Evolutionary conservation across 92 coral and sea anemone genomes (phyloP).

Genomic region (Palythoa grandis): DNA sequence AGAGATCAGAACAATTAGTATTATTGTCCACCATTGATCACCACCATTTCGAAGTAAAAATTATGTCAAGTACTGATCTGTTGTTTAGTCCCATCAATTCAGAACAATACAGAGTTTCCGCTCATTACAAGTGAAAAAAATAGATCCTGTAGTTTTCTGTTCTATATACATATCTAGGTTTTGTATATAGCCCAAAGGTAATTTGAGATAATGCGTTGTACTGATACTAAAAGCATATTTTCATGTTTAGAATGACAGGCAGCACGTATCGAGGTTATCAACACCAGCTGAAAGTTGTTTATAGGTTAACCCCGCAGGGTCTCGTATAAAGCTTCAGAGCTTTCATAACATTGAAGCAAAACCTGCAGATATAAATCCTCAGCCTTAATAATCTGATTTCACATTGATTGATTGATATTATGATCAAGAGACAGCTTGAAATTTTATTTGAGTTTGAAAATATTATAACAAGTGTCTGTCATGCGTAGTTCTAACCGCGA

Average conservation of each 20-base stretch:
- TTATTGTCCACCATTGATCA: not conserved
- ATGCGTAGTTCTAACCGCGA: not conserved
- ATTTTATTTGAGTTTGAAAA: not conserved
- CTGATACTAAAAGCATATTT: too few relatives aligned
- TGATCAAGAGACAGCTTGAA: slow-evolving; percentile 20
- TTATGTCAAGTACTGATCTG: too few relatives aligned
- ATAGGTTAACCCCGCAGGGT: not conserved
- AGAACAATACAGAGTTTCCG: too few relatives aligned
- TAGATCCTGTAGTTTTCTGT: too few relatives aligned
- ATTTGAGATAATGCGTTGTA: too few relatives aligned
- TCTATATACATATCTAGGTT: too few relatives aligned
- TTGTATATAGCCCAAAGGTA: too few relatives aligned
- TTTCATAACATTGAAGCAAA: not conserved
- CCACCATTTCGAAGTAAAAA: too few relatives aligned
- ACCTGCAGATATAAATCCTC: not conserved
- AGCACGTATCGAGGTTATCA: not conserved
- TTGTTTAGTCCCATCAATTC: too few relatives aligned
- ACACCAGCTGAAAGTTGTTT: not conserved
- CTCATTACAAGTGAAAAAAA: too few relatives aligned
- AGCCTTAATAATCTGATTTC: not conserved
- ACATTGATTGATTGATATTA: slow-evolving; percentile 5
- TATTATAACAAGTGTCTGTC: not conserved
- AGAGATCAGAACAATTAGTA: not conserved
- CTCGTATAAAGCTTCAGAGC: not conserved
- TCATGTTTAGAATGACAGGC: too few relatives aligned